These are phyloP conservation scores for Mallotus villosus DNA, from an alignment of 2,797 vertebrate species.

Conservation along the genomic window DNA sequence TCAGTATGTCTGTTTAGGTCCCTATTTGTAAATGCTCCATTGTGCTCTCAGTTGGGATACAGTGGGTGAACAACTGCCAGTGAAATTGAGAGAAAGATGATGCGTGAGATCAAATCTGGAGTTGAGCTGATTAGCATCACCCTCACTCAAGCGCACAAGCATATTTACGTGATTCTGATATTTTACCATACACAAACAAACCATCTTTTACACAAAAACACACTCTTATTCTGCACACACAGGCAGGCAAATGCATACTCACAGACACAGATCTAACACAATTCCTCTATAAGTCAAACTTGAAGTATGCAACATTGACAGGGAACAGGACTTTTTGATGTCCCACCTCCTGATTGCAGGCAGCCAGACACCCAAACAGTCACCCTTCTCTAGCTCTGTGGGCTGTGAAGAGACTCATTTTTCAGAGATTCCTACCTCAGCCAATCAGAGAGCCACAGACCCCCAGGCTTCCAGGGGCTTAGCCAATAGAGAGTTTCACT, in stretches of 20 bases:
- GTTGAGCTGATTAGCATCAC: not conserved
- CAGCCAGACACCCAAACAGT: slow-evolving; percentile 78
- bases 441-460: slow-evolving; percentile 69
- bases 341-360: slow-evolving; percentile 47
- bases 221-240: not conserved
- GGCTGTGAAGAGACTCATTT: slow-evolving; percentile 67
- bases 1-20: not conserved
- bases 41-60: not conserved
- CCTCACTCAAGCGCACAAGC: not conserved
- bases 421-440: slow-evolving; percentile 60
- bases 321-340: not conserved
- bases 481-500: slow-evolving; percentile 74
- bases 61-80: no score
- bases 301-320: not conserved
- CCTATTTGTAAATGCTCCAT: not conserved
- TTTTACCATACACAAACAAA: not conserved
- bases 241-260: not conserved
- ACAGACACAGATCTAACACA: not conserved
- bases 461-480: slow-evolving; percentile 58
- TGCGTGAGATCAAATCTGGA: no score
- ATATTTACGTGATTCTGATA: not conserved
- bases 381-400: slow-evolving; percentile 58
- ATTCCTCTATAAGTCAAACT: not conserved
- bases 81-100: no score
- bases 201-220: not conserved